Base-by-base conservation (phyloP, 2,888 invertebrate genomes). In the Drosophila neutralis region DNA sequence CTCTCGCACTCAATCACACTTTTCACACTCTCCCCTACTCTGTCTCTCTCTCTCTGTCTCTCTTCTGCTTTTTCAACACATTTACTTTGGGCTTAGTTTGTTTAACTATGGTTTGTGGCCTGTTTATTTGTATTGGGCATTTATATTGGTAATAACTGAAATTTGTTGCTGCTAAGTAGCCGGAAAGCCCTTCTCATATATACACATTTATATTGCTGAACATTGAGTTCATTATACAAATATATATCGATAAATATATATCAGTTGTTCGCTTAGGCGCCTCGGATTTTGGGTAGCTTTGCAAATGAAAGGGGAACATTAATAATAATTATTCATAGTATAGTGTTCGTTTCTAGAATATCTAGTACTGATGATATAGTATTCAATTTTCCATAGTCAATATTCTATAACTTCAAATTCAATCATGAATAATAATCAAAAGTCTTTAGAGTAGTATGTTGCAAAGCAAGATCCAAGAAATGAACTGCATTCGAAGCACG, bases 81-180 rank as follows among this genome's bases (percentile, higher is more conserved):
- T 85, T 86, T 86, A 69, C 73, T 65, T 78, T 80, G 68, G 89
- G 69, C 73, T 86, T 84, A 89, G 82, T 82, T 45, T 89, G 80
- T 76, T 68, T 69, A 89, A 86, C 87, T 73, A 73, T 66, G 40
- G 57, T 42, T 57, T 60, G 75, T 77, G 58, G 31, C 27, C 13
- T 59, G 61, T 58, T 40, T 85, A 77, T 89, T 87, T 89, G 82
- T 84, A 85, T 89, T 89, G 85, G n/a, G 71, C 79, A 83, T 79
- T 79, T 89, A 85, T 85, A 84, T 89, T 82, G 80, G 79, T 85
- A 84, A 85, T 87, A 89, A 72, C 87, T 73, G 60, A 75, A 81
- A 81, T 56, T 83, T 70, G 69, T 58, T 53, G 62, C 64, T 54
- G 49, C 56, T 65, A 72, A 73, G 73, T 80, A 67, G 69, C 52